These are phyloP conservation scores for Poeciliopsis turrubarensis DNA, from an alignment of 2,113 vertebrate genomes.

Conservation along the genomic window DNA sequence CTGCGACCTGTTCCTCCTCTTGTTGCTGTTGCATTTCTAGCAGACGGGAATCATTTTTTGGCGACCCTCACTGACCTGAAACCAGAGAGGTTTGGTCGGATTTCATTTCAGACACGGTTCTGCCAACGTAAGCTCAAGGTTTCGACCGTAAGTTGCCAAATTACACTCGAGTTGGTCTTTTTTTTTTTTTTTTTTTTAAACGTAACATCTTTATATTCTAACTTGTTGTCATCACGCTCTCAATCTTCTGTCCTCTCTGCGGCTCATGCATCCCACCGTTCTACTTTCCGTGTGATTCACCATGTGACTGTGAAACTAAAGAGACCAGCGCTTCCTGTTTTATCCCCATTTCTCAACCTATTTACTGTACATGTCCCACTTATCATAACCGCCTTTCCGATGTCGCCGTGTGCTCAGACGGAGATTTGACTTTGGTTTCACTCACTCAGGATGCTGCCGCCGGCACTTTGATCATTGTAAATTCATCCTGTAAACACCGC, in stretches of 20 bases:
- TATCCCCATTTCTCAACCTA: constrained; percentile 1
- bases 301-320: constrained; percentile 4
- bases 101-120: too few species aligned
- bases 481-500: constrained; percentile 52
- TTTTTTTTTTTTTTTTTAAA: too few species aligned
- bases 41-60: too few species aligned
- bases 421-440: constrained; percentile 28
- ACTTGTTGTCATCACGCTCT: background rate
- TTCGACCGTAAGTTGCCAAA: too few species aligned
- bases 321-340: constrained; percentile 18
- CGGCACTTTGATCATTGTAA: constrained; percentile 38
- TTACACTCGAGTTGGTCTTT: too few species aligned
- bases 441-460: constrained; percentile 42
- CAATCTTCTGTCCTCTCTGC: background rate
- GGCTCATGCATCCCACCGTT: background rate
- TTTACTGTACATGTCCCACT: constrained; percentile 43
- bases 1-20: too few species aligned
- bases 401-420: constrained; percentile 17
- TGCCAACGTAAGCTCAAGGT: too few species aligned
- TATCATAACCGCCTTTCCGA: constrained; percentile 11
- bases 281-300: background rate
- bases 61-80: too few species aligned
- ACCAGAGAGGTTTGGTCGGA: too few species aligned
- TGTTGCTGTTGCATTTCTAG: too few species aligned
- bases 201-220: background rate